Conservation (phyloP, 92 coral and sea anemone genomes). For the Epizoanthus scotinus region DNA sequence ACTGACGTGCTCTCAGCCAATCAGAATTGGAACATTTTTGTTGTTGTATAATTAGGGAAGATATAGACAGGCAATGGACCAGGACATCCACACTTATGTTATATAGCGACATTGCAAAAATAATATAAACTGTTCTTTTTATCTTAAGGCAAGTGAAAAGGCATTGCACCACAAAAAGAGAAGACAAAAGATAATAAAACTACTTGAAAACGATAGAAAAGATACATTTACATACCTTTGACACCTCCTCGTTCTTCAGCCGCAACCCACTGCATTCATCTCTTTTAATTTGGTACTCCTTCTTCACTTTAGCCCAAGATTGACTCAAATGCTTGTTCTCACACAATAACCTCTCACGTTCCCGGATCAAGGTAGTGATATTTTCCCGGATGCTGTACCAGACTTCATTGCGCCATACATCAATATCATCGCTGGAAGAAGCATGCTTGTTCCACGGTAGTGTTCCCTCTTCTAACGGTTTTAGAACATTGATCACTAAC, state of each 20-base stretch:
- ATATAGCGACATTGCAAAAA: too few species aligned
- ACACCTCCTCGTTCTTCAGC: not conserved
- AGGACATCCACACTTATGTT: too few species aligned
- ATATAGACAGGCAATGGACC: too few species aligned
- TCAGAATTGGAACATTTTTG: too few species aligned
- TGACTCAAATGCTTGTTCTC: constrained; percentile 45
- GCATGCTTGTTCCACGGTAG: constrained; percentile 31
- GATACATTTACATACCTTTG: constrained; percentile 11
- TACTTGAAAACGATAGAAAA: not conserved
- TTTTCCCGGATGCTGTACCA: constrained; percentile 45
- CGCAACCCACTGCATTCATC: constrained; percentile 15
- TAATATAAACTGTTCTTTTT: too few species aligned
- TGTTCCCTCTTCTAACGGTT: constrained; percentile 57
- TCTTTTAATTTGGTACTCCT: constrained; percentile 6
- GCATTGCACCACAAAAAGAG: not conserved
- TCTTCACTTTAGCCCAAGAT: constrained; percentile 34
- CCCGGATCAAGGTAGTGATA: constrained; percentile 50
- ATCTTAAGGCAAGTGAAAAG: too few species aligned
- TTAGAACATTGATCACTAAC: constrained; percentile 56
- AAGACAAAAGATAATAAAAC: not conserved
- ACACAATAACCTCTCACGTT: constrained; percentile 38
- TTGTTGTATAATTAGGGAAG: too few species aligned
- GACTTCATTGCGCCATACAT: not conserved
- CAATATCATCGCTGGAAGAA: constrained; percentile 39
- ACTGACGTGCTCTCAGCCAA: too few species aligned